Conservation (phyloP, 2,113 vertebrate species). For the Abramis brama region DNA sequence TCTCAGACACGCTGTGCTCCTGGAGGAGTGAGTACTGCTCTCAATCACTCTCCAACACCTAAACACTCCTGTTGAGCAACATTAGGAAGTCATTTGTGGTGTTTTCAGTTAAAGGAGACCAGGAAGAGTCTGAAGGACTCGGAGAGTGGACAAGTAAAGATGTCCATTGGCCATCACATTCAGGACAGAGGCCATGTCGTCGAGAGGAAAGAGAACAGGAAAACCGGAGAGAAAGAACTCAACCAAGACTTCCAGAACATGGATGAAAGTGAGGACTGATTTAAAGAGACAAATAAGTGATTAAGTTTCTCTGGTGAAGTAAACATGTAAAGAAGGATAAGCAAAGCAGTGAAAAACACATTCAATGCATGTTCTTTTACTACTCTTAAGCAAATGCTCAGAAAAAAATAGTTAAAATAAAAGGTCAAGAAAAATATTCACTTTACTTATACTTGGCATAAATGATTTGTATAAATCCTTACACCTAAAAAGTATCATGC, state of each 20-base stretch:
- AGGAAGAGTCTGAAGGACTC: conserved; percentile 86
- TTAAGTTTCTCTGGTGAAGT: background rate
- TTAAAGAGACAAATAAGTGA: background rate
- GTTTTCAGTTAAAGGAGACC: conserved; percentile 86
- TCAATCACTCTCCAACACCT: background rate
- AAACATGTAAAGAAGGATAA: too few species aligned
- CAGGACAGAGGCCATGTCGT: conserved; percentile 88
- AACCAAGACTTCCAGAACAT: conserved; percentile 94
- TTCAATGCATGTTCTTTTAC: background rate
- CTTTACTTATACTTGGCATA: background rate
- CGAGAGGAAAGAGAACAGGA: conserved; percentile 85
- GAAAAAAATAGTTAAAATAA: too few species aligned
- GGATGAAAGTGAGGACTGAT: conserved; percentile 85
- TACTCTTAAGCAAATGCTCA: too few species aligned
- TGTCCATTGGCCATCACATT: conserved; percentile 93
- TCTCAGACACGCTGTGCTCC: conserved; percentile 84
- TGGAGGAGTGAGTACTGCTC: conserved; percentile 84
- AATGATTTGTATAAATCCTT: background rate
- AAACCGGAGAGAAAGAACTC: conserved; percentile 88
- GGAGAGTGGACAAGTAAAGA: conserved; percentile 88
- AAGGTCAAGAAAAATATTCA: too few species aligned
- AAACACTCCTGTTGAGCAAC: background rate
- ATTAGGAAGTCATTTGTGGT: background rate
- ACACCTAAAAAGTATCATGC: background rate
- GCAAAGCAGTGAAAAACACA: background rate